Percentiles rank a stretch among this genome's conserved stretches.
These are phyloP conservation scores for Diadumene lineata DNA, from an alignment of 92 coral and sea anemone species.

Conservation along the genomic window DNA sequence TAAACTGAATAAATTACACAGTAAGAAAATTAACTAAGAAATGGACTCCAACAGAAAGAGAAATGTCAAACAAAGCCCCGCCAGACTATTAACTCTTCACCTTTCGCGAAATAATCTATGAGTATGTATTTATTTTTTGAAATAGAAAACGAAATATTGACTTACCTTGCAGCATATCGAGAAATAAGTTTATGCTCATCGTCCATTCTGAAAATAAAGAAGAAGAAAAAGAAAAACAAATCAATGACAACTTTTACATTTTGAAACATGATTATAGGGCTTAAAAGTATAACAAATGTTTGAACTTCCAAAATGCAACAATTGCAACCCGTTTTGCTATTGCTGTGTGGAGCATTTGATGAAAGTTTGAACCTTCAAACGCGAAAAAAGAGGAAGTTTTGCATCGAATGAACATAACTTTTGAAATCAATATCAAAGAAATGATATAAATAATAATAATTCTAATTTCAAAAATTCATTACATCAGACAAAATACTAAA, in stretches of 20 bases:
- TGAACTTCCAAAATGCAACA: too few relatives aligned
- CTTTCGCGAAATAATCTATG: neutral
- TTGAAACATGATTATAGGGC: neutral
- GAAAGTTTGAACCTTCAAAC: too few relatives aligned
- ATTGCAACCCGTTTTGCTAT: too few relatives aligned
- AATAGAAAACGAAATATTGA: neutral
- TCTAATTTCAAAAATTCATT: too few relatives aligned
- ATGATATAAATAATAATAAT: too few relatives aligned
- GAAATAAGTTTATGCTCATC: slow-evolving; percentile 97
- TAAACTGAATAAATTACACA: neutral
- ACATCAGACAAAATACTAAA: slow-evolving; percentile 1
- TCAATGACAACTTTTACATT: neutral
- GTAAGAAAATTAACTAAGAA: neutral
- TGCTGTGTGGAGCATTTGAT: too few relatives aligned
- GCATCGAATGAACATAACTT: too few relatives aligned
- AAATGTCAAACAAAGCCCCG: neutral
- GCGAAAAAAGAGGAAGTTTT: too few relatives aligned
- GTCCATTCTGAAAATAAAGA: slow-evolving; percentile 80
- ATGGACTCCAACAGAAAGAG: neutral
- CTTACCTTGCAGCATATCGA: slow-evolving; percentile 97
- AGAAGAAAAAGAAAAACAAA: slow-evolving; percentile 4
- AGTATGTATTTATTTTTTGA: too few relatives aligned
- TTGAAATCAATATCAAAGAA: too few relatives aligned
- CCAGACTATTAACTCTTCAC: too few relatives aligned
- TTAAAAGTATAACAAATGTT: neutral